Base-by-base conservation (phyloP, 2,797 vertebrate species). In the Sebastes matsubarae region DNA sequence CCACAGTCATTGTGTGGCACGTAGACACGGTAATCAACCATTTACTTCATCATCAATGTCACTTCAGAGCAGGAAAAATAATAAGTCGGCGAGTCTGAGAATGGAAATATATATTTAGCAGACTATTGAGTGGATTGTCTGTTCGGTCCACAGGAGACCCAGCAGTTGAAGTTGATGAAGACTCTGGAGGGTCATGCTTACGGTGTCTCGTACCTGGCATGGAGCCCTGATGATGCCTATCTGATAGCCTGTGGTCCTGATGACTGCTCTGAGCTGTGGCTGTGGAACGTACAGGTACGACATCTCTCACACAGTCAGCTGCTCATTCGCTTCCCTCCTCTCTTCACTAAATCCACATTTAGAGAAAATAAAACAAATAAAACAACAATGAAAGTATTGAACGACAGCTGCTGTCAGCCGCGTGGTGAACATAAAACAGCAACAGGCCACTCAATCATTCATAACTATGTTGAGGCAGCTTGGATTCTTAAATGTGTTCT, bases 261-360 rank as follows among this genome's bases (percentile, higher is more conserved):
- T 85, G 98, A 99, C 96, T 99, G 98, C 94, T 99, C 98, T 38
- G 98, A 99, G 92, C 96, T 99, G 85, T 99, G 98, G 98, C 96
- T 99, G 74, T 99, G 98, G 98, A 99, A 98, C 75, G 95, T 99
- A 77, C 98, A 99, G 95, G 98, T 99, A 88, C 20, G 54, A 12
- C 14, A 42, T 29, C 24, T 24, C 20, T 38, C 27, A 52, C 38
- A 29, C 60, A 0, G 3, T 69, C 27, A n/a, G 61, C 4, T 20
- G 25, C 1, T 54, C n/a, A 63, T 24, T 0, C 0, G 27, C 14
- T 25, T 27, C 38, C 42, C 20, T 34, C 8, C 24, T 63, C 6
- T 46, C 20, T 32, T 32, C 18, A 27, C 29, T 25, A 27, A 46
- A 58, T 64, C 27, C 52, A 20, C 5, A 10, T 57, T 42, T 14